Base-by-base conservation (phyloP, 2,888 invertebrate genomes). In the Pyrochroa serraticornis region DNA sequence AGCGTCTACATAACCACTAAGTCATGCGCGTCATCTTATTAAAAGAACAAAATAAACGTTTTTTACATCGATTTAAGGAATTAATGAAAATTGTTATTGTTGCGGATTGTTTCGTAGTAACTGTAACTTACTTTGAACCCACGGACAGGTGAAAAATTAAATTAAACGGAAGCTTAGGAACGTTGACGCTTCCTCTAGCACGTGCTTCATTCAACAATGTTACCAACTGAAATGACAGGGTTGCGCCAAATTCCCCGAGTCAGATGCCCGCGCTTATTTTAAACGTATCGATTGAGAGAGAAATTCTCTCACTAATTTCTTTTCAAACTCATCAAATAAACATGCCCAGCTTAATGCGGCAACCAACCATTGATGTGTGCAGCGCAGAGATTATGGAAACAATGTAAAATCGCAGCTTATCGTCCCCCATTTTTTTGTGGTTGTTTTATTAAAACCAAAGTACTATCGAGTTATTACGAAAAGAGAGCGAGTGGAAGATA, bases 151-250 rank as follows among this genome's bases (percentile, higher is more conserved):
- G 32, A 53, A 50, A 62, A 62, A 57, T 31, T 49, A 42, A 57
- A 52, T 53, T 52, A 51, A 46, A 42, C 36, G 46, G 44, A 58
- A 51, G 58, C 55, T 66, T 59, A 48, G 53, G 54, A 64, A 68
- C 61, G 69, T 68, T 67, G 70, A 72, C 61, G 68, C 71, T 68
- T 66, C 68, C 63, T 64, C 69, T 69, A 22, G 69, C 75, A 75
- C 73, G 75, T 76, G 75, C 75, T 75, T 75, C 75, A 75, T 66
- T 63, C 72, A 61, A 71, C 75, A 75, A 73, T 64, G 73, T 71
- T 73, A 66, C 75, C 76, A 75, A 75, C 74, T 30, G 37, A 5
- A 22, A 13, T 12, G 35, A 14, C 13, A 42, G 41, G 33, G n/a
- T 10, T 34, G 33, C 12, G 13, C 32, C 6, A 38, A 51, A 55